Percentiles rank a stretch among this genome's conserved stretches.
phyloP scores from a whole-genome alignment of 2,113 vertebrate genomes.

The Nibea coibor region DNA sequence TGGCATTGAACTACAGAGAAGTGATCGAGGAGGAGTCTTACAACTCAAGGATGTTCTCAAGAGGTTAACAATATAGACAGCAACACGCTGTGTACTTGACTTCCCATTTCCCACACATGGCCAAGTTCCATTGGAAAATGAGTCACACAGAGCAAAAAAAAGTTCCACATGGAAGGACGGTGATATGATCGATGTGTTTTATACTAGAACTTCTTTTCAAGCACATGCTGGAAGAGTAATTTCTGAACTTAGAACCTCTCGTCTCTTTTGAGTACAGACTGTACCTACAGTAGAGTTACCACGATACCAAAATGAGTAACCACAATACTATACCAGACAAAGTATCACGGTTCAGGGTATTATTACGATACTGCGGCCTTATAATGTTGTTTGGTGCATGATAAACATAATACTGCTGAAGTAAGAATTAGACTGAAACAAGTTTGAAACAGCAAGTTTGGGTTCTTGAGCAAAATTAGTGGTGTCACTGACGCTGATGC shows the following conservation, averaged over 20 bases:
- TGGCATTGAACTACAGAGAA: not conserved
- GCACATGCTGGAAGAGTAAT: not conserved
- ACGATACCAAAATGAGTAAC: no score
- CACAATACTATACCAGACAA: no score
- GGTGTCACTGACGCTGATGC: no score
- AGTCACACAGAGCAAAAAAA: not conserved
- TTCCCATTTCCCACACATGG: not conserved
- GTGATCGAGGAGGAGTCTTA: not conserved
- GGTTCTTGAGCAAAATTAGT: no score
- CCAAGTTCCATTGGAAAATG: not conserved
- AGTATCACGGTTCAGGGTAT: no score
- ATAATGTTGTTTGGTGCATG: no score
- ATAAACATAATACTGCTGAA: no score
- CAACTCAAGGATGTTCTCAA: not conserved
- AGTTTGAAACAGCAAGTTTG: no score
- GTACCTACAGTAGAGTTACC: not conserved
- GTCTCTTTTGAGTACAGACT: not conserved
- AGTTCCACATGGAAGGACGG: not conserved
- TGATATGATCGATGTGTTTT: not conserved
- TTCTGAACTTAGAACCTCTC: not conserved
- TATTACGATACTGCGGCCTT: no score
- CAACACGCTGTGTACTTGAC: not conserved
- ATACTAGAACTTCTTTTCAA: not conserved
- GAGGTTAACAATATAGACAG: not conserved
- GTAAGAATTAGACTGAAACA: no score